Evolutionary conservation across 1,140 invertebrate species (phyloP).

Genomic region (Drosophila nannoptera): DNA sequence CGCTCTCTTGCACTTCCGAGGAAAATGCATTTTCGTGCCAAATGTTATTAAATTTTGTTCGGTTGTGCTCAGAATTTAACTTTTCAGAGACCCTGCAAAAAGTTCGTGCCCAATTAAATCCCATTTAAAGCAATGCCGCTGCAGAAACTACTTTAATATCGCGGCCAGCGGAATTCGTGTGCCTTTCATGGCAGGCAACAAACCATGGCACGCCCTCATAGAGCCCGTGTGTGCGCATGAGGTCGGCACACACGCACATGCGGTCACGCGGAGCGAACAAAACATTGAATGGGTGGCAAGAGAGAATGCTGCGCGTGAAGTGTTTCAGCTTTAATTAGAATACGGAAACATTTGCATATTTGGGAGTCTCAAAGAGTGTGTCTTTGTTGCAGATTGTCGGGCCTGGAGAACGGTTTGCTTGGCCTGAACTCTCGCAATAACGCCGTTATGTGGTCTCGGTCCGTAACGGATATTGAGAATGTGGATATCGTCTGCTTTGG

Average conservation of each 20-base stretch:
- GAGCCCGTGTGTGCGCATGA: neutral
- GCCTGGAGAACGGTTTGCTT: conserved; percentile 91
- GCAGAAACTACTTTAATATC: conserved; percentile 16
- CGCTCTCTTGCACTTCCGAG: neutral
- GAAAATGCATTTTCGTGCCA: too few species aligned
- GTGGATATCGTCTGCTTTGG: conserved; percentile 88
- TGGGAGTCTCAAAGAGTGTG: conserved; percentile 44
- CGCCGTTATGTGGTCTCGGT: conserved; percentile 80
- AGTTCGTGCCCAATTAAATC: conserved; percentile 48
- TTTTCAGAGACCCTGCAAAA: too few species aligned
- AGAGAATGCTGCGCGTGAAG: conserved; percentile 31
- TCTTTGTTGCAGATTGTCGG: conserved; percentile 83
- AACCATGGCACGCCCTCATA: conserved; percentile 5
- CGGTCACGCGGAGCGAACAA: neutral
- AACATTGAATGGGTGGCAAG: conserved; percentile 51
- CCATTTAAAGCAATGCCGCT: conserved; percentile 49
- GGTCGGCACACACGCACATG: conserved; percentile 5
- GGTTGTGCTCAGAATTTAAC: too few species aligned
- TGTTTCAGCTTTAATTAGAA: conserved; percentile 62
- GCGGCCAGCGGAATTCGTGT: neutral
- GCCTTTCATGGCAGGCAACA: conserved; percentile 39
- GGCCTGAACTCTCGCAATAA: conserved; percentile 85
- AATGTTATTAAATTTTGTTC: too few species aligned
- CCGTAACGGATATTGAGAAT: conserved; percentile 82
- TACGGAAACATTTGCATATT: conserved; percentile 19